These are phyloP conservation scores for Ageneiosus marmoratus DNA, from an alignment of 2,113 vertebrate genomes.

Conservation along the genomic window DNA sequence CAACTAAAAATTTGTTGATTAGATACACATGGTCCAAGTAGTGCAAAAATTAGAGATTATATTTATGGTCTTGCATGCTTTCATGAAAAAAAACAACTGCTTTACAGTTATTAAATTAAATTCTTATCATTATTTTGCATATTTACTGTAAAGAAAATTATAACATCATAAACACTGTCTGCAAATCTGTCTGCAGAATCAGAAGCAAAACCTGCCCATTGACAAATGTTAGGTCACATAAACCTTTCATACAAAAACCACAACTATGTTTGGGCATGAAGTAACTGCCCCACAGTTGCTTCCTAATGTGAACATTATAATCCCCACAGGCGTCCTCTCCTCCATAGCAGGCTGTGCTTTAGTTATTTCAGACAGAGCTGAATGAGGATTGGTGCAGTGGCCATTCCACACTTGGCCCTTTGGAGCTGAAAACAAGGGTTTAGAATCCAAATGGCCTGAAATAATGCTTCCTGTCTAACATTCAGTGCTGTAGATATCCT, in stretches of 20 bases:
- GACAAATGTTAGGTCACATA: neutral
- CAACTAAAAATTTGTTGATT: too few species aligned
- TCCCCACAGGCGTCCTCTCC: slow-evolving; percentile 28
- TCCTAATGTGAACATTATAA: slow-evolving; percentile 45
- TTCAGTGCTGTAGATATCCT: slow-evolving; percentile 70
- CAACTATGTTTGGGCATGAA: slow-evolving; percentile 44
- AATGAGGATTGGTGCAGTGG: slow-evolving; percentile 46
- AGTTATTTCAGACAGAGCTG: slow-evolving; percentile 29
- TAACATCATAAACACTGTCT: neutral
- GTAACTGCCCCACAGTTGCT: slow-evolving; percentile 36
- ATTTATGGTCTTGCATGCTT: too few species aligned
- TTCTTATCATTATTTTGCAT: too few species aligned
- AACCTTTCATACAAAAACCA: slow-evolving; percentile 28
- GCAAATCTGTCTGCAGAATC: neutral
- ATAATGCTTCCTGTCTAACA: slow-evolving; percentile 69
- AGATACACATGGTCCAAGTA: too few species aligned
- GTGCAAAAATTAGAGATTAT: too few species aligned
- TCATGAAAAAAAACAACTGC: too few species aligned
- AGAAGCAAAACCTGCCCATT: neutral
- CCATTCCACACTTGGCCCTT: slow-evolving; percentile 44
- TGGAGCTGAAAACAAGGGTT: slow-evolving; percentile 68
- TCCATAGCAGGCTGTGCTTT: neutral
- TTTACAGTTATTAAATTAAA: too few species aligned
- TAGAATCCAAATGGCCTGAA: slow-evolving; percentile 66
- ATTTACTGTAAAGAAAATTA: too few species aligned